phyloP scores from a whole-genome alignment of 2,113 vertebrate species.

The Vanacampus margaritifer region DNA sequence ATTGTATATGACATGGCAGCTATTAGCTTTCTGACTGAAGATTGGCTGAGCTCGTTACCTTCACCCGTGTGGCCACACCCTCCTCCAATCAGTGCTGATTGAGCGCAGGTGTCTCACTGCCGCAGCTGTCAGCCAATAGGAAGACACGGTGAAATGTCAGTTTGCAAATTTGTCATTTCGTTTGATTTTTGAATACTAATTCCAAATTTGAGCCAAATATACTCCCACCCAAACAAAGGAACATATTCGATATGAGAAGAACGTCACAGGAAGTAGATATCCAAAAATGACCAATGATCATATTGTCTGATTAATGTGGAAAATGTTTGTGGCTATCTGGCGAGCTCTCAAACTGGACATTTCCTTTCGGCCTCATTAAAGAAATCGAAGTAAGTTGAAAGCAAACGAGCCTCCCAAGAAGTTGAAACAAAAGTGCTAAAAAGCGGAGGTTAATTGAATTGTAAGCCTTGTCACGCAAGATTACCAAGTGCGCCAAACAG shows the following conservation, averaged over 20 bases:
- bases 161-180: not conserved
- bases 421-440: constrained; percentile 78
- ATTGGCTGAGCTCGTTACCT: too few relatives aligned
- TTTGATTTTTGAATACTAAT: not conserved
- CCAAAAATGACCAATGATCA: too few relatives aligned
- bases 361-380: constrained; percentile 58
- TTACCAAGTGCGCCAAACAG: constrained; percentile 71
- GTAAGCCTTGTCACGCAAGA: constrained; percentile 75
- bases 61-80: too few relatives aligned
- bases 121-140: too few relatives aligned
- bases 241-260: too few relatives aligned
- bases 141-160: not conserved
- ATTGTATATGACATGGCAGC: not conserved
- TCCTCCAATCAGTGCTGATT: not conserved
- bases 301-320: too few relatives aligned
- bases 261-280: too few relatives aligned
- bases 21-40: not conserved
- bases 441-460: constrained; percentile 76
- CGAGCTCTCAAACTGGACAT: constrained; percentile 40
- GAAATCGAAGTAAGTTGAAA: constrained; percentile 63
- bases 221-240: too few relatives aligned
- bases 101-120: too few relatives aligned
- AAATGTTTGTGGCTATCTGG: not conserved
- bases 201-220: too few relatives aligned
- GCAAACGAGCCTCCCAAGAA: constrained; percentile 69